Percentiles rank a stretch among this genome's conserved stretches.
These are phyloP conservation scores for Allochrocebus solatus DNA, from an alignment of 2,797 vertebrate genomes.

Conservation along the genomic window DNA sequence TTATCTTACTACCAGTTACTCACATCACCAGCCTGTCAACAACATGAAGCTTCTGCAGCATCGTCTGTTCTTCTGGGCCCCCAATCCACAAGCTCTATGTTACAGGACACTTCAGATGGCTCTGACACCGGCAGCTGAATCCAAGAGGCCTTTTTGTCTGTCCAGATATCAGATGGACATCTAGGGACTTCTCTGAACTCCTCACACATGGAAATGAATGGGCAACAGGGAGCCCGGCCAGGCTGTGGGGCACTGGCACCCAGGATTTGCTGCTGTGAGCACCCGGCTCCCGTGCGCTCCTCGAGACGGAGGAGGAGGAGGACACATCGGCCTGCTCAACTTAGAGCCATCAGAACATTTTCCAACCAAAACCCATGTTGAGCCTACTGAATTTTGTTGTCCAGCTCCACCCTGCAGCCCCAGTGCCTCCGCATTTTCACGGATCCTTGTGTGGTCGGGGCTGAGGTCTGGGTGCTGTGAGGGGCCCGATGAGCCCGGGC, in stretches of 20 bases:
- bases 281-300: neutral
- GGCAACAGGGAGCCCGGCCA: too few species aligned
- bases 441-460: neutral
- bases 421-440: neutral
- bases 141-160: neutral
- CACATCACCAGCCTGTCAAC: neutral
- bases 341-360: neutral
- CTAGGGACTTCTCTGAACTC: neutral
- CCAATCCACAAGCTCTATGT: neutral
- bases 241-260: neutral
- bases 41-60: neutral
- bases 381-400: neutral
- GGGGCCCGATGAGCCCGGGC: neutral
- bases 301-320: neutral
- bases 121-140: neutral
- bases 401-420: neutral
- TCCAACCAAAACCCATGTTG: neutral
- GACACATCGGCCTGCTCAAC: neutral
- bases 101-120: neutral
- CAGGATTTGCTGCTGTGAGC: neutral
- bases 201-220: rapidly evolving
- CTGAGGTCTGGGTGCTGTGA: neutral
- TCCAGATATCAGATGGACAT: neutral
- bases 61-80: neutral
- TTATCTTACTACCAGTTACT: neutral